Conservation (phyloP, 2,113 vertebrate genomes). For the Struthio camelus region DNA sequence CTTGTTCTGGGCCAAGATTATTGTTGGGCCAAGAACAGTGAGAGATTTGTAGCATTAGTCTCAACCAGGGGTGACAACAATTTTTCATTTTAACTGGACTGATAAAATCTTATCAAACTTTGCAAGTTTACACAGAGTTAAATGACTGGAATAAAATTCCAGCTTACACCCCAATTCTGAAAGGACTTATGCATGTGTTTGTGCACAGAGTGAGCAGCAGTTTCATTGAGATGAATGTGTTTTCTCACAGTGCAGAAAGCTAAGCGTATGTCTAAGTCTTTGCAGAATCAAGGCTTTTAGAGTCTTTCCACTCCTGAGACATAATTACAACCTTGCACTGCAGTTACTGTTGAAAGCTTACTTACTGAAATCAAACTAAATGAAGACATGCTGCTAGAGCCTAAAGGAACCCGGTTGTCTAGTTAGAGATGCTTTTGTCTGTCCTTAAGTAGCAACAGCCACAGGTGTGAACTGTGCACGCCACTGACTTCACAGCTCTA, state of each 20-base stretch:
- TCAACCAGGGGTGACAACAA: neutral
- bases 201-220: neutral
- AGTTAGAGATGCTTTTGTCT: conserved; percentile 6
- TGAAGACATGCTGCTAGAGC: conserved; percentile 41
- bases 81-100: conserved; percentile 6
- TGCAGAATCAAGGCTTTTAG: neutral
- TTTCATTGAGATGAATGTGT: neutral
- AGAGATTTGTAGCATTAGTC: neutral
- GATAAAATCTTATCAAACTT: neutral
- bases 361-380: conserved; percentile 49
- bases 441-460: neutral
- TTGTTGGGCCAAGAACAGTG: neutral
- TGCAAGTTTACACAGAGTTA: neutral
- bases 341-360: conserved; percentile 25
- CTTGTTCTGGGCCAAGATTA: neutral
- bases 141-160: neutral
- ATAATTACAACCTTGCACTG: conserved; percentile 7
- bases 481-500: neutral
- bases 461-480: neutral
- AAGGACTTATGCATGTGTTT: neutral
- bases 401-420: conserved; percentile 27
- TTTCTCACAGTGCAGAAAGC: neutral
- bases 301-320: conserved; percentile 24
- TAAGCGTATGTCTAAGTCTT: neutral
- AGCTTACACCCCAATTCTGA: neutral